Conservation (phyloP, 1,140 invertebrate genomes). For the Drosophila nebulosa region DNA sequence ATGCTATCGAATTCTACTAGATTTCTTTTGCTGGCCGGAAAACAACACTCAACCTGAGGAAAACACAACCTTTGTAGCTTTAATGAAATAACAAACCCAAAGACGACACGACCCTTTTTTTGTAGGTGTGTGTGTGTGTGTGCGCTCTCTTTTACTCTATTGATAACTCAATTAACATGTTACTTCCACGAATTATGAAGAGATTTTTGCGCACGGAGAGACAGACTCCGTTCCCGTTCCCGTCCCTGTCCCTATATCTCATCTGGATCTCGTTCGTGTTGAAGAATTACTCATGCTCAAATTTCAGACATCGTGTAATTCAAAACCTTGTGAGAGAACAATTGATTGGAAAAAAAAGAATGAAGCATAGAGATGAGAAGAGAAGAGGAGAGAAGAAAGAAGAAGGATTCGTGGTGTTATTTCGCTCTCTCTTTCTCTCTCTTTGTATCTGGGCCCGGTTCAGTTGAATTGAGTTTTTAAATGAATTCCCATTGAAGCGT, state of each 20-base stretch:
- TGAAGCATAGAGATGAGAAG: background rate
- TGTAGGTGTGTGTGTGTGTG: constrained; percentile 32
- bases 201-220: constrained; percentile 46
- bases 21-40: constrained; percentile 41
- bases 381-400: background rate
- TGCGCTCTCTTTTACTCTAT: constrained; percentile 5
- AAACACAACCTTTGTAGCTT: constrained; percentile 17
- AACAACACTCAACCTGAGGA: constrained; percentile 40
- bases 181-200: constrained; percentile 69
- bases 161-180: constrained; percentile 75
- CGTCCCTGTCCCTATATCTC: constrained; percentile 29
- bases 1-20: background rate
- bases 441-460: constrained; percentile 17
- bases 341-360: constrained; percentile 63
- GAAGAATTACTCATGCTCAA: constrained; percentile 71
- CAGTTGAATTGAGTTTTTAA: constrained; percentile 48
- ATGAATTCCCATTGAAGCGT: constrained; percentile 73
- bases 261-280: constrained; percentile 46
- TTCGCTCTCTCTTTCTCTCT: no score
- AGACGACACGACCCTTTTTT: constrained; percentile 5
- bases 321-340: constrained; percentile 61
- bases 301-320: constrained; percentile 66
- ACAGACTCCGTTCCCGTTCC: background rate
- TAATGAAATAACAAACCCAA: constrained; percentile 35
- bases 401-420: constrained; percentile 43